Evolutionary conservation across 2,888 invertebrate species (phyloP), one percentile per base, ranked within the genome.

Genomic region (Diaprepes abbreviatus): DNA sequence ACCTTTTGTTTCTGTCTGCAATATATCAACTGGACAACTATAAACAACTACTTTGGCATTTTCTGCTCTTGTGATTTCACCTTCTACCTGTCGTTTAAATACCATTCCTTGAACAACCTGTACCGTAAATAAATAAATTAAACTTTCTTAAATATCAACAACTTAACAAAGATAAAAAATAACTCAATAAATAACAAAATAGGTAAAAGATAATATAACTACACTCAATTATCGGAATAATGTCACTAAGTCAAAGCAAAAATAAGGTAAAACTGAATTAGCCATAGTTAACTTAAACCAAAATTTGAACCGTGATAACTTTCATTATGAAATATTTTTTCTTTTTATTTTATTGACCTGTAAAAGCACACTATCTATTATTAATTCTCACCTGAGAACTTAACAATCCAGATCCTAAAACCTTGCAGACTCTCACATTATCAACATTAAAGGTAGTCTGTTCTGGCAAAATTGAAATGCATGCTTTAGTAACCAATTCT

Each of bases 1-100:
- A 75, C 77, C 97, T 86, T 99, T 99, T 0, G 99, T 99, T 87
- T 99, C 99, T 0, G 99, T 99, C 83, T 98, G 97, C 73, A 93
- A 92, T 43, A 96, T 90, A 80, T 99, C 99, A 40, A 99, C 89
- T 0, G 98, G 95, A 82, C 99, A 99, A 1, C 97, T 94, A 85
- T 91, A 99, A 0, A 99, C 90, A 0, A 92, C 99, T 63, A 99
- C 87, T 86, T 98, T 97, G 2, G 95, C 94, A 76, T 94, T 91
- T 24, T 86, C 86, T 10, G 90, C 92, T 78, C 88, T 91, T 24
- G 91, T 89, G 3, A 98, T 85, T 76, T 95, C 94, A 33, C 98
- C 97, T 85, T 99, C 99, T 0, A 98, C 95, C 76, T 93, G 92
- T 63, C 97, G 89, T 81, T 97, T 97, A 85, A 99, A 99, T 0